Percentiles rank a stretch among this genome's conserved stretches.
Conservation (phyloP, 1,140 invertebrate genomes). For the Macrosteles quadrilineatus region DNA sequence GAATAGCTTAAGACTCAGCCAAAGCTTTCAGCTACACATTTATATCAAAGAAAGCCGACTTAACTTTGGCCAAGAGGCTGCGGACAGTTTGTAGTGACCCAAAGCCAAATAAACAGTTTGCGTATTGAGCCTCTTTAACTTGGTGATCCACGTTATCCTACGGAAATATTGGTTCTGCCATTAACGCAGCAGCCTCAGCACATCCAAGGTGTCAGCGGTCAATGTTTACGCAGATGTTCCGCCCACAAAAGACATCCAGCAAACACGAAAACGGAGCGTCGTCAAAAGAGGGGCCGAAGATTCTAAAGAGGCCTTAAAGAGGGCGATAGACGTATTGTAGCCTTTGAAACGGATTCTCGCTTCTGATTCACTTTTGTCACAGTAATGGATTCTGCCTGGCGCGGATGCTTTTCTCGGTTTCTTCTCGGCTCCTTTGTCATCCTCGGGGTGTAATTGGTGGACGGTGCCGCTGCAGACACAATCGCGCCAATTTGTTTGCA, state of each 20-base stretch:
- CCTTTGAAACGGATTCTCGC: slow-evolving; percentile 16
- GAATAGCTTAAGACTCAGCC: too few relatives aligned
- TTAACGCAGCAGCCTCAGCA: background rate
- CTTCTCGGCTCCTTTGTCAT: background rate
- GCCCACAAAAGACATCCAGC: slow-evolving; percentile 3
- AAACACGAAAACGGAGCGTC: background rate
- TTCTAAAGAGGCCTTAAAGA: slow-evolving; percentile 26
- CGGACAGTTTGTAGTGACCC: too few relatives aligned
- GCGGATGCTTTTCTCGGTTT: background rate
- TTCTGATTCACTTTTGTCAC: slow-evolving; percentile 15
- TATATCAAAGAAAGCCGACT: too few relatives aligned
- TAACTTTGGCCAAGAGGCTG: too few relatives aligned
- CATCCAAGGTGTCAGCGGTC: background rate
- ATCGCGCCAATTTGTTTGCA: slow-evolving; percentile 23
- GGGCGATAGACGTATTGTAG: slow-evolving; percentile 10
- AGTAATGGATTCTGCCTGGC: slow-evolving; percentile 15
- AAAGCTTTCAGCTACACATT: too few relatives aligned
- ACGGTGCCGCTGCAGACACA: background rate
- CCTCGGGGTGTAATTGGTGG: background rate
- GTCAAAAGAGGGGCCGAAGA: background rate
- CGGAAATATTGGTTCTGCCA: slow-evolving; percentile 15
- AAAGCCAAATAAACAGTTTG: too few relatives aligned
- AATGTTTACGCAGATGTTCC: slow-evolving; percentile 13
- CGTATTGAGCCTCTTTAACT: too few relatives aligned
- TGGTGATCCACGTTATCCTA: background rate